These are phyloP conservation scores for Apocrypta bakeri DNA, from an alignment of 1,140 invertebrate genomes.

Conservation along the genomic window DNA sequence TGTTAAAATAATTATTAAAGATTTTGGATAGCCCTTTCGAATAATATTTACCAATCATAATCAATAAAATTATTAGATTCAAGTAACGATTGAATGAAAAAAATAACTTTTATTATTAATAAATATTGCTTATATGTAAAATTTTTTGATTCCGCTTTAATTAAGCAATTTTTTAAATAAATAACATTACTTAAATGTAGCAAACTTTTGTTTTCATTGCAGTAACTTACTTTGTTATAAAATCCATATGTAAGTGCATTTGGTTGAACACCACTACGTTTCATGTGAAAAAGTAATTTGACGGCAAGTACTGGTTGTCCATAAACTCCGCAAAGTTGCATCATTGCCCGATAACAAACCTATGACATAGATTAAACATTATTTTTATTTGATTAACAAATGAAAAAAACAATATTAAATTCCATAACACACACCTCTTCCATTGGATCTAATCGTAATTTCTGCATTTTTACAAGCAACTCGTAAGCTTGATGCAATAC, in stretches of 20 bases:
- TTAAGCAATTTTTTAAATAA: conserved; percentile 17
- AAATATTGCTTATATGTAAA: too few species aligned
- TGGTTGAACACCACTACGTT: conserved; percentile 92
- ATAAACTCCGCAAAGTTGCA: conserved; percentile 98
- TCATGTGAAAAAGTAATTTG: conserved; percentile 96
- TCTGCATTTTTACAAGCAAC: conserved; percentile 89
- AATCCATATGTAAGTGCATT: conserved; percentile 98
- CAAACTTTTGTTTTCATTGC: too few species aligned
- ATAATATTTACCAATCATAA: too few species aligned
- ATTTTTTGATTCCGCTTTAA: too few species aligned
- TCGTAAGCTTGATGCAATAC: conserved; percentile 91
- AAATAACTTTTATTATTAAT: too few species aligned
- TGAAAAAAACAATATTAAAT: not conserved
- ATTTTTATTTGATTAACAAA: not conserved
- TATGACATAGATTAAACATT: conserved; percentile 63
- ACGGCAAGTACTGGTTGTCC: conserved; percentile 95
- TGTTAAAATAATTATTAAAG: too few species aligned
- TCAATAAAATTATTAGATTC: too few species aligned
- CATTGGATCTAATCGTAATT: conserved; percentile 82
- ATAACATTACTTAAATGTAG: too few species aligned
- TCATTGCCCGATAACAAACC: conserved; percentile 98
- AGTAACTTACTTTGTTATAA: conserved; percentile 72
- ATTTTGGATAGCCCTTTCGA: too few species aligned
- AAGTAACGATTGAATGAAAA: too few species aligned
- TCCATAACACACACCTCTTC: conserved; percentile 83